Percentiles rank a stretch among this genome's conserved stretches.
Conservation (phyloP, 2,888 invertebrate species). For the Drosophila affinis region DNA sequence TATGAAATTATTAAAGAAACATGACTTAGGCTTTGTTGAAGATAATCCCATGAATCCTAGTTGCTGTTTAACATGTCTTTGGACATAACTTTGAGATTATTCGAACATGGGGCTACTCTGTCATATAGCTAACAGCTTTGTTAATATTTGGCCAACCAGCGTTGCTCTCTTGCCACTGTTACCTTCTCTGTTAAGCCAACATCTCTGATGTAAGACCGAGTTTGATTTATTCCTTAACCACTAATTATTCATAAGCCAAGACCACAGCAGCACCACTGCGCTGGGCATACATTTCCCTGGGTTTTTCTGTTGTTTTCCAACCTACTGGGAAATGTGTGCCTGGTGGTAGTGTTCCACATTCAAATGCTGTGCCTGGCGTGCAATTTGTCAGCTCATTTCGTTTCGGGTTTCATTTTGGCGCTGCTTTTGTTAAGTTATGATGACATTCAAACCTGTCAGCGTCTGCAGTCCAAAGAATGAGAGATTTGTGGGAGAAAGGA, state of each 20-base stretch:
- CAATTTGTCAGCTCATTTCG: constrained; percentile 73
- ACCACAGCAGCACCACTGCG: background rate
- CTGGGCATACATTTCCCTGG: constrained; percentile 9
- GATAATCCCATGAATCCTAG: too few species aligned
- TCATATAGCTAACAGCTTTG: too few species aligned
- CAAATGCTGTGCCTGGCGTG: constrained; percentile 50
- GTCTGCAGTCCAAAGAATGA: constrained; percentile 18
- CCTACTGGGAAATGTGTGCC: constrained; percentile 30
- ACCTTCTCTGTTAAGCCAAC: background rate
- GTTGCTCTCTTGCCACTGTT: background rate
- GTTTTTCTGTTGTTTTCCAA: constrained; percentile 19
- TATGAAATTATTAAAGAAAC: too few species aligned
- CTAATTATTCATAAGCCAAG: background rate
- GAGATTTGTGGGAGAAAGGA: background rate
- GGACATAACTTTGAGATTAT: too few species aligned
- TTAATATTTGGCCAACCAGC: too few species aligned
- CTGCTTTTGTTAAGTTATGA: constrained; percentile 63
- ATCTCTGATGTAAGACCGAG: background rate
- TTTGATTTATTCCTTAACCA: background rate
- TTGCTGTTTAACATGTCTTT: too few species aligned
- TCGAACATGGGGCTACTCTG: too few species aligned
- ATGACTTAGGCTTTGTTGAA: too few species aligned
- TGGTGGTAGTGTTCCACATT: constrained; percentile 47
- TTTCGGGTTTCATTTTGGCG: constrained; percentile 45
- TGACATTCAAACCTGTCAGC: constrained; percentile 75